These are phyloP conservation scores for Bombus consobrinus DNA, from an alignment of 1,140 invertebrate species.

Conservation along the genomic window DNA sequence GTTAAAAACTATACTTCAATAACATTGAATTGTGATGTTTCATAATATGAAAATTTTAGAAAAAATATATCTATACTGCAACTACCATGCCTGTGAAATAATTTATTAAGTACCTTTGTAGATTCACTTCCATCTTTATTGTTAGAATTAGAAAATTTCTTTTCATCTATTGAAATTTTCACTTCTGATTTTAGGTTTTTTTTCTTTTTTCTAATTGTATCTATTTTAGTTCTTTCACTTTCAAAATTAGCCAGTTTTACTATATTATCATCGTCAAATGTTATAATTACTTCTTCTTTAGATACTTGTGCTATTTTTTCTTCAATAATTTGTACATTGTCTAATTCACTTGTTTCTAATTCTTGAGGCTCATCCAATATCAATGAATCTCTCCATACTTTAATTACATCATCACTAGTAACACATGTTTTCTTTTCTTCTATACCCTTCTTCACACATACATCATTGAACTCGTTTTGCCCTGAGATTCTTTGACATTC, in stretches of 20 bases:
- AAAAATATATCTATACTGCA: constrained; percentile 47
- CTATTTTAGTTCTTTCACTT: constrained; percentile 39
- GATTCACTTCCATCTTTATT: constrained; percentile 53
- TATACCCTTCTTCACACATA: not conserved
- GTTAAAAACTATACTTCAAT: constrained; percentile 69
- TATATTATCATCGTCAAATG: constrained; percentile 64
- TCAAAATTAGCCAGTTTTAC: constrained; percentile 43
- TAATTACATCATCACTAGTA: constrained; percentile 63
- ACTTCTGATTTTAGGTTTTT: constrained; percentile 33
- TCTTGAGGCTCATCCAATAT: constrained; percentile 29
- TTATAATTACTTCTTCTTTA: constrained; percentile 70
- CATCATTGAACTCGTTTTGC: constrained; percentile 8
- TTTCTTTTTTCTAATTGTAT: constrained; percentile 43
- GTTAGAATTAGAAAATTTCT: constrained; percentile 43
- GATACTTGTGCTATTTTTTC: constrained; percentile 1
- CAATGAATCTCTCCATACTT: constrained; percentile 73
- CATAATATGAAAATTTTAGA: constrained; percentile 62
- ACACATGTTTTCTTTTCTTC: not conserved
- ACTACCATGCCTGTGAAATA: not conserved
- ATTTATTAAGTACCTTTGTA: constrained; percentile 55
- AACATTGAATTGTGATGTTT: constrained; percentile 62
- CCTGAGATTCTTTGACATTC: not conserved
- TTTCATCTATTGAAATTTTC: constrained; percentile 52
- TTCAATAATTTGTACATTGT: constrained; percentile 6
- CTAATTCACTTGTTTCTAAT: constrained; percentile 1